A percentile compares a stretch with the other conserved stretches of the same genome.
Evolutionary conservation across 2,797 vertebrate species (phyloP).

Genomic region (Xyrichtys novacula): DNA sequence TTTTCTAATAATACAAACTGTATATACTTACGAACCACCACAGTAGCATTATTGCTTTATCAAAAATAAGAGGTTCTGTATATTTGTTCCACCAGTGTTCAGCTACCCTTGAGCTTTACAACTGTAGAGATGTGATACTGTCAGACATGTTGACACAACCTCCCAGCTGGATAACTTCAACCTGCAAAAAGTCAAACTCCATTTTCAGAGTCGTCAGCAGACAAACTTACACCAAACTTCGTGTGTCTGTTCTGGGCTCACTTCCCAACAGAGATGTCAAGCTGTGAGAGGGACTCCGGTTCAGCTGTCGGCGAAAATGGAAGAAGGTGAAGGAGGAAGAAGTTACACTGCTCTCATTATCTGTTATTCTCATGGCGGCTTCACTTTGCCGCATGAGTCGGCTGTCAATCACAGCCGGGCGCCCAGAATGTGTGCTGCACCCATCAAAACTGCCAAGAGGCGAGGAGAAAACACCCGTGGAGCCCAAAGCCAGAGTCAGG

Average conservation of each 20-base stretch:
- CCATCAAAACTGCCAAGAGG: slow-evolving; percentile 63
- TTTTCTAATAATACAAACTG: not conserved
- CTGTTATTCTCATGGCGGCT: slow-evolving; percentile 48
- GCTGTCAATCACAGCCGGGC: slow-evolving; percentile 70
- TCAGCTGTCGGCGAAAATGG: slow-evolving; percentile 40
- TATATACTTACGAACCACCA: not conserved
- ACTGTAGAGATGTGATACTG: slow-evolving; percentile 1
- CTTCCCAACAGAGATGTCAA: slow-evolving; percentile 32
- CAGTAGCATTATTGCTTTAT: not conserved
- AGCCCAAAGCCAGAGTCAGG: slow-evolving; percentile 51
- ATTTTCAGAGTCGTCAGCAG: slow-evolving; percentile 29
- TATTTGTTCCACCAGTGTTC: not conserved
- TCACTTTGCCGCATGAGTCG: slow-evolving; percentile 58
- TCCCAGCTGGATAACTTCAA: slow-evolving; percentile 17
- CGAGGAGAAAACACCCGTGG: slow-evolving; percentile 44
- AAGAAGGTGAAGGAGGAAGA: slow-evolving; percentile 35
- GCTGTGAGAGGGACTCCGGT: slow-evolving; percentile 44
- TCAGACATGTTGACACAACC: slow-evolving; percentile 27
- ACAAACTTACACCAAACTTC: slow-evolving; percentile 27
- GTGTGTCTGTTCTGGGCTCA: slow-evolving; percentile 13
- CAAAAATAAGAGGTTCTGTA: not conserved
- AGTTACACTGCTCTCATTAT: slow-evolving; percentile 67
- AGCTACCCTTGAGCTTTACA: not conserved
- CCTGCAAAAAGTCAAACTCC: slow-evolving; percentile 31
- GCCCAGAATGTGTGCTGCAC: slow-evolving; percentile 39